These are phyloP conservation scores for Megaceryle maxima DNA, from an alignment of 2,113 vertebrate genomes.

Conservation along the genomic window DNA sequence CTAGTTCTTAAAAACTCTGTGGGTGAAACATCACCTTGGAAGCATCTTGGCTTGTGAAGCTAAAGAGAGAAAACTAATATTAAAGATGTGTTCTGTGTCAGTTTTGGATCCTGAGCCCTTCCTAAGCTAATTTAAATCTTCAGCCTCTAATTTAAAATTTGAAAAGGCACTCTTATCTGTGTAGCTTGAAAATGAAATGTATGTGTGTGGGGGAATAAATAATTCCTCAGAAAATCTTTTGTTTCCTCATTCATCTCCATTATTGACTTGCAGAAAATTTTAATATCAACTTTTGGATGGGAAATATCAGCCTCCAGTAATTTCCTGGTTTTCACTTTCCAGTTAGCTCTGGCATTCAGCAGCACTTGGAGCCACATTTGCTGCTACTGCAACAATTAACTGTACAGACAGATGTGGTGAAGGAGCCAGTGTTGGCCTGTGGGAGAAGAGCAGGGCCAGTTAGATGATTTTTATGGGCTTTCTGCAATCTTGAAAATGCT, in stretches of 20 bases:
- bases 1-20: not conserved
- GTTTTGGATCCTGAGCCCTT: not conserved
- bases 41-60: not conserved
- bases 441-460: not conserved
- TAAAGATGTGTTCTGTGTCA: accelerated
- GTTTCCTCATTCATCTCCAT: not conserved
- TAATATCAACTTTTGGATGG: not conserved
- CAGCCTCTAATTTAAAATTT: not conserved
- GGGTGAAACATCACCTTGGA: not conserved
- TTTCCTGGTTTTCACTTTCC: not conserved
- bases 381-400: not conserved
- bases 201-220: not conserved
- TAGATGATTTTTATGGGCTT: not conserved
- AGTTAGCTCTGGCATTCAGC: not conserved
- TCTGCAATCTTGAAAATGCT: not conserved
- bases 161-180: not conserved
- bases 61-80: not conserved
- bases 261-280: not conserved
- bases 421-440: not conserved
- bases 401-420: not conserved
- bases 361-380: not conserved
- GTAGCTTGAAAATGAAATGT: not conserved
- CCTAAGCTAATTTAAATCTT: not conserved
- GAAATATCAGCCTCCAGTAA: not conserved
- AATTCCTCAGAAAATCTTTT: not conserved